Evolutionary conservation across 2,113 vertebrate genomes (phyloP).

Genomic region (Brachyhypopomus occidentalis): DNA sequence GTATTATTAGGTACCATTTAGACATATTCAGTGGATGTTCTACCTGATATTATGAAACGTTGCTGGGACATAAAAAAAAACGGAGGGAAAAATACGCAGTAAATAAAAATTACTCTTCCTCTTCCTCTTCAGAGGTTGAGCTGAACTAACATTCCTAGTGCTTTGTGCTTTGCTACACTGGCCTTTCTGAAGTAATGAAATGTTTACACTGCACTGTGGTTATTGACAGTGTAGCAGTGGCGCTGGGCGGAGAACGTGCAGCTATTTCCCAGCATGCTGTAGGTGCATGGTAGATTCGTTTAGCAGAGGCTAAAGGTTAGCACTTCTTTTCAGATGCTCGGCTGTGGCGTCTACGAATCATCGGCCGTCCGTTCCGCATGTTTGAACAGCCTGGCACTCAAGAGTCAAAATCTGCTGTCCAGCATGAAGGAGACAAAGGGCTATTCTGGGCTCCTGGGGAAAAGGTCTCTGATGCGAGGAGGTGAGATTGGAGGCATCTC

Average conservation of each 20-base stretch:
- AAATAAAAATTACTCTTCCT: neutral
- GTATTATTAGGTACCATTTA: slow-evolving; percentile 4
- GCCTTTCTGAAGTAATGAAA: neutral
- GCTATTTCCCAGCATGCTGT: slow-evolving; percentile 25
- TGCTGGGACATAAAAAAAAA: neutral
- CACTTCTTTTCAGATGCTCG: slow-evolving; percentile 40
- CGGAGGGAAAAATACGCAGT: neutral
- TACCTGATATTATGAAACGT: neutral
- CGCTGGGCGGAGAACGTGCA: neutral
- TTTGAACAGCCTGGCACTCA: slow-evolving; percentile 3
- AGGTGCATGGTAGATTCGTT: slow-evolving; percentile 11
- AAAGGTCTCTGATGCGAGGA: slow-evolving; percentile 42
- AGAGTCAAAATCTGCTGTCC: slow-evolving; percentile 11
- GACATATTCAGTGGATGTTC: neutral
- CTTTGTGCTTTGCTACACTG: slow-evolving; percentile 5
- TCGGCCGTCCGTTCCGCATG: neutral
- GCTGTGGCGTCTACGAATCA: slow-evolving; percentile 48
- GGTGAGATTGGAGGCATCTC: slow-evolving; percentile 30
- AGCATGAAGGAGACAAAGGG: slow-evolving; percentile 10
- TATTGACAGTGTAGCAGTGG: slow-evolving; percentile 17
- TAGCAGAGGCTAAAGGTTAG: slow-evolving; percentile 41
- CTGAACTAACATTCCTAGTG: neutral
- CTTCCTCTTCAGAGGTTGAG: neutral
- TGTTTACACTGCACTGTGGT: neutral
- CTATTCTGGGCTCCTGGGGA: slow-evolving; percentile 40